Conservation (phyloP, 2,888 invertebrate species). For the Mactromeris polynyma region DNA sequence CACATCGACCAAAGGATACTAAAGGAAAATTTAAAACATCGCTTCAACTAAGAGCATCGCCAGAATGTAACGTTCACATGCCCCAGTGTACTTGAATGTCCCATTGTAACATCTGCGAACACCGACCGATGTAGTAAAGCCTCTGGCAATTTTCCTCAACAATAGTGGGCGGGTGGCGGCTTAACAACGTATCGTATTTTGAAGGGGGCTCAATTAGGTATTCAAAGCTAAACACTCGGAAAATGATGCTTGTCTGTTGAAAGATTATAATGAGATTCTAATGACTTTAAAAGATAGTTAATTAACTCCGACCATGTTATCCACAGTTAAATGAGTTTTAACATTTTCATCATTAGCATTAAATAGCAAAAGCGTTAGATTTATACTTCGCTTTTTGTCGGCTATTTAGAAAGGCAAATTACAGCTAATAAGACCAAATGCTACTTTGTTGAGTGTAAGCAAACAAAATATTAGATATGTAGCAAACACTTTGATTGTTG, state of each 20-base stretch:
- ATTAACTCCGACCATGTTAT: conserved; percentile 48
- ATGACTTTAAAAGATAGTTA: conserved; percentile 56
- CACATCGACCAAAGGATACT: too few relatives aligned
- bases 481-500: neutral
- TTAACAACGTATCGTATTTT: conserved; percentile 50
- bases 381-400: neutral
- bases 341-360: conserved; percentile 6
- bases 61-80: neutral
- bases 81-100: conserved; percentile 18
- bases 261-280: conserved; percentile 59
- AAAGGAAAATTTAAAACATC: too few relatives aligned
- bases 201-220: conserved; percentile 53
- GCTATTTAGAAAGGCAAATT: neutral
- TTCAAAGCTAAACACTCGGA: conserved; percentile 67
- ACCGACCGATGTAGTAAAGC: conserved; percentile 12
- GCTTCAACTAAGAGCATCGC: neutral
- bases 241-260: conserved; percentile 59
- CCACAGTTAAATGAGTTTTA: neutral
- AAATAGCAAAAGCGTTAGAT: neutral
- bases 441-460: neutral
- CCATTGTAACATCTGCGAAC: conserved; percentile 29
- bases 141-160: conserved; percentile 25
- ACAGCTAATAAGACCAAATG: neutral
- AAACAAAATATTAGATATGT: neutral
- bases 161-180: conserved; percentile 52